Evolutionary conservation across 2,113 vertebrate genomes (phyloP).

Genomic region (Tetrao urogallus): DNA sequence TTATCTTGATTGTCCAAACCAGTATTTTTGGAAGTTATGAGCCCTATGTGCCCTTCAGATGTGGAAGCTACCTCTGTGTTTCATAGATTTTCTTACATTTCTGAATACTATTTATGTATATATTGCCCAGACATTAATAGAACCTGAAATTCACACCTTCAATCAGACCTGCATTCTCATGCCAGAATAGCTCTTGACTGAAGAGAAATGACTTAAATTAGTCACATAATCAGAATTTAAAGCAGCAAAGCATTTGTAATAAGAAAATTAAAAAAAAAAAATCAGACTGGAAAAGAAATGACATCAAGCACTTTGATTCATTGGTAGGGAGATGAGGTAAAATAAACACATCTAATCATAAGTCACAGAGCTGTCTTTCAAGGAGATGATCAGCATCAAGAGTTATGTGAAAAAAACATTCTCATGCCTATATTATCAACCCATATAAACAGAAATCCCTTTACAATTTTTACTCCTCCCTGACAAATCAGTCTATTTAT

Average conservation of each 20-base stretch:
- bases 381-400: not conserved
- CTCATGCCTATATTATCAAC: slow-evolving; percentile 24
- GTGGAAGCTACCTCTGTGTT: not conserved
- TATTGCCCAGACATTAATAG: not conserved
- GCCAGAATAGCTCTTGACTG: not conserved
- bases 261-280: not conserved
- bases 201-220: slow-evolving; percentile 53
- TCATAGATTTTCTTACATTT: not conserved
- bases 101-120: not conserved
- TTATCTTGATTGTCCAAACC: not conserved
- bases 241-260: slow-evolving; percentile 18
- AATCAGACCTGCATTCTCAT: not conserved
- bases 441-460: not conserved
- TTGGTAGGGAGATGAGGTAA: not conserved
- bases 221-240: slow-evolving; percentile 5
- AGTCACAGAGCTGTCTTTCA: slow-evolving; percentile 37
- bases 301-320: slow-evolving; percentile 54
- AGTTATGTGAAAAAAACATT: not conserved
- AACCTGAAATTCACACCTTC: slow-evolving; percentile 24
- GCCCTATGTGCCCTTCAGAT: not conserved
- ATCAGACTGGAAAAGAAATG: not conserved
- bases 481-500: slow-evolving; percentile 35
- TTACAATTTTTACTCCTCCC: slow-evolving; percentile 2
- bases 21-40: not conserved
- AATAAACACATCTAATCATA: slow-evolving; percentile 35